Base-by-base conservation (phyloP, 2,797 vertebrate genomes). In the Lepilemur septentrionalis region DNA sequence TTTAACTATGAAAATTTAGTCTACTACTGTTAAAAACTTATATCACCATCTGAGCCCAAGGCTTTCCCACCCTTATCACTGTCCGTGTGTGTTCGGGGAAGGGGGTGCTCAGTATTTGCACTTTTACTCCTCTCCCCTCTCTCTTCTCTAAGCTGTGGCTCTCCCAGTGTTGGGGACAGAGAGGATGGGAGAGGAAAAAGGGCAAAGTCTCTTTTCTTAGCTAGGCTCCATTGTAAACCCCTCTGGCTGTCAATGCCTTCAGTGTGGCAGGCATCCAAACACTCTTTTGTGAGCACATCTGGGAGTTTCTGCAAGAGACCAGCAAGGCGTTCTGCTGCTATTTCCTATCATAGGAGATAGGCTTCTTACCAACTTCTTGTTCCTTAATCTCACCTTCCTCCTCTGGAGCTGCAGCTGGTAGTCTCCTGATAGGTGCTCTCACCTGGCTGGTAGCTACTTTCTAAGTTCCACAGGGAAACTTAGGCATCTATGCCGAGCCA, bases 141-240 rank as follows among this genome's bases (percentile, higher is more conserved):
- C 22, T 25, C 48, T 93, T 92, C 59, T 70, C 35, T 18, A 94
- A 86, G 43, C 9, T 52, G 14, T 25, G 30, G 23, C 17, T 78
- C 69, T 83, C 79, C 59, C 30, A 79, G 13, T 28, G 10, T 46
- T 67, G 61, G 59, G n/a, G 35, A 20, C 3, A 89, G 43, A 43
- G 46, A 78, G 15, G 22, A 81, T 32, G 17, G 35, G 81, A 7
- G 30, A 94, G 41, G 79, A 75, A 63, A 83, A 93, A 75, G 18
- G 67, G 59, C n/a, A 59, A 84, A 93, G 63, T 91, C 48, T 96
- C 69, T 83, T 85, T 91, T 94, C 86, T 89, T 89, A 15, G 43
- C 57, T 55, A 48, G 43, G 38, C 38, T 91, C 23, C 50, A 72
- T 30, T 23, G 32, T 30, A 84, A 85, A 57, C 41, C 22, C 65